Evolutionary conservation across 1,140 invertebrate genomes (phyloP).

Genomic region (Portunus trituberculatus): DNA sequence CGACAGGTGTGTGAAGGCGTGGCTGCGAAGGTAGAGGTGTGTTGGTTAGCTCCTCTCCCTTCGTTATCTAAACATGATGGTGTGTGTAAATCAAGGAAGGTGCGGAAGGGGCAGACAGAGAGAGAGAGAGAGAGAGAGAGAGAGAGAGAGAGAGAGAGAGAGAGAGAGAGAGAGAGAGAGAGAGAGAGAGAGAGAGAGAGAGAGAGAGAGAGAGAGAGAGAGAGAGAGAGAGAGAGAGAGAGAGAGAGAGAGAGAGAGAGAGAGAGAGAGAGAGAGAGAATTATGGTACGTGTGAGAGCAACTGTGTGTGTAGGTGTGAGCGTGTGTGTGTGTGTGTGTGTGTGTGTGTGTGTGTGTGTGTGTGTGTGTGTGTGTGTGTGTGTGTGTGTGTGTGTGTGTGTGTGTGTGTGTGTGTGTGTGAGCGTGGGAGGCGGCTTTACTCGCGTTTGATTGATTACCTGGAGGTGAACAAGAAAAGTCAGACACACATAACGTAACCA

Average conservation of each 20-base stretch:
- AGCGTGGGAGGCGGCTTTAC: too few species aligned
- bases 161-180: slow-evolving; percentile 39
- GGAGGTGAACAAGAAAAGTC: too few species aligned
- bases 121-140: neutral
- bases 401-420: too few species aligned
- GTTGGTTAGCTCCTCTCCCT: too few species aligned
- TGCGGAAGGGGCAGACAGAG: neutral
- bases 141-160: neutral
- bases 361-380: slow-evolving; percentile 41
- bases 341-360: slow-evolving; percentile 39
- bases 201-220: too few species aligned
- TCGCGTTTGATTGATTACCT: too few species aligned
- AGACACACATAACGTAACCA: too few species aligned
- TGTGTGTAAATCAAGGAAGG: too few species aligned
- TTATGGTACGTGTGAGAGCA: neutral
- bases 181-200: slow-evolving; percentile 6
- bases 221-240: too few species aligned
- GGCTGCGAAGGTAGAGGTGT: too few species aligned
- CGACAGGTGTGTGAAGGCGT: too few species aligned
- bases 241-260: neutral
- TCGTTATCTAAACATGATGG: too few species aligned
- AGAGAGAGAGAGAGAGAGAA: neutral
- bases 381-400: neutral
- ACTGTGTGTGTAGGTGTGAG: slow-evolving; percentile 1
- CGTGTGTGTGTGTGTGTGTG: slow-evolving; percentile 32